Evolutionary conservation across 2,113 vertebrate genomes (phyloP).

Genomic region (Ancistrus triradiatus): DNA sequence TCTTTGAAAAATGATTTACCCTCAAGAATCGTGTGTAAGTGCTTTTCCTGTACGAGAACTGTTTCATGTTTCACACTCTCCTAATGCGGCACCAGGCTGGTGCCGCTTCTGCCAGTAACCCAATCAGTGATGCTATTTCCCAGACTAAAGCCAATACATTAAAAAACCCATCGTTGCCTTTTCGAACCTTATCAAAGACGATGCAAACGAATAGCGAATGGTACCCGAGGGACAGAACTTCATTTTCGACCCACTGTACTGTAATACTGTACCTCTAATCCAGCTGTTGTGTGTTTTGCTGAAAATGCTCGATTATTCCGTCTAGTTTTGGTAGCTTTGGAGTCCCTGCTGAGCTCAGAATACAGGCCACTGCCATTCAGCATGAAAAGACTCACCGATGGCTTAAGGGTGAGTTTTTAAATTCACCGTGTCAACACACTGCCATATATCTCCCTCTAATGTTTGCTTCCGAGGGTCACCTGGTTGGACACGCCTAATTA

Average conservation of each 20-base stretch:
- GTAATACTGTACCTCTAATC: no score
- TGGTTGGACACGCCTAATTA: constrained; percentile 10
- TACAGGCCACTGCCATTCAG: not conserved
- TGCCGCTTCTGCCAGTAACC: constrained; percentile 29
- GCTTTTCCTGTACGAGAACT: constrained; percentile 27
- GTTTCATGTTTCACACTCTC: constrained; percentile 29
- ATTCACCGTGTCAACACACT: not conserved
- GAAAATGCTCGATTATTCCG: no score
- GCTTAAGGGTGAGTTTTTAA: constrained; percentile 12
- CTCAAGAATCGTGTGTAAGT: not conserved
- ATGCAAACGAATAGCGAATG: no score
- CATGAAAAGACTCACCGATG: not conserved
- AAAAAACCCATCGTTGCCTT: not conserved
- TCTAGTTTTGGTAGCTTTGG: no score
- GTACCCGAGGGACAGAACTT: no score
- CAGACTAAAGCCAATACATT: constrained; percentile 27
- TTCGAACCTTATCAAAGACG: no score
- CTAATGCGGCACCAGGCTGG: constrained; percentile 15
- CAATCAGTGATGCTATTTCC: constrained; percentile 32
- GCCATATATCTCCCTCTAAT: not conserved
- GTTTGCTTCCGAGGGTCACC: constrained; percentile 25
- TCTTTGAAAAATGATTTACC: no score
- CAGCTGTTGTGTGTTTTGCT: no score
- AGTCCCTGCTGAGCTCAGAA: not conserved
- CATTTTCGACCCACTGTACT: no score